A percentile compares a stretch with the other conserved stretches of the same genome.
These are phyloP conservation scores for Limnephilus rhombicus DNA, from an alignment of 2,888 invertebrate species.

Conservation along the genomic window DNA sequence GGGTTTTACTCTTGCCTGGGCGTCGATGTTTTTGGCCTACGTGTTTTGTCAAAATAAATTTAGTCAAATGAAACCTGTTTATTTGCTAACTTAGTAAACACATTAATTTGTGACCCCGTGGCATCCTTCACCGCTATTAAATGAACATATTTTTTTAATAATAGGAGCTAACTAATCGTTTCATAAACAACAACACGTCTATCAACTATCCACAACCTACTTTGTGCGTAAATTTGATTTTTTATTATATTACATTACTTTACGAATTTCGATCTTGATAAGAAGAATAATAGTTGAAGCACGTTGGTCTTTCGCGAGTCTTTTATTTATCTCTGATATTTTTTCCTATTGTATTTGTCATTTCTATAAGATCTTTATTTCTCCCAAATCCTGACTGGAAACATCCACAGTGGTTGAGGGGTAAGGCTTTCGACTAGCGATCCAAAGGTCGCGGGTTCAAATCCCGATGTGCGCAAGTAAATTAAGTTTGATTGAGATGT, in stretches of 20 bases:
- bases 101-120: background rate
- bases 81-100: background rate
- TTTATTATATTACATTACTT: background rate
- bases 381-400: background rate
- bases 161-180: background rate
- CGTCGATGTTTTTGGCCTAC: conserved; percentile 26
- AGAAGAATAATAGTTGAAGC: background rate
- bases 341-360: background rate
- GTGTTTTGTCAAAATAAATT: background rate
- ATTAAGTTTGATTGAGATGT: too few relatives aligned
- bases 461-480: too few relatives aligned
- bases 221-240: background rate
- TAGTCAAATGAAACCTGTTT: background rate
- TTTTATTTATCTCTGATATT: background rate
- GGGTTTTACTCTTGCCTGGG: background rate
- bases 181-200: background rate
- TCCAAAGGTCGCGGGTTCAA: too few relatives aligned
- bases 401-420: background rate
- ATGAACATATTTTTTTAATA: background rate
- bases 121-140: background rate
- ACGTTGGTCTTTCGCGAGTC: too few relatives aligned
- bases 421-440: too few relatives aligned
- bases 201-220: background rate
- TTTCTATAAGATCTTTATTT: too few relatives aligned
- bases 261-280: background rate